A percentile compares a stretch with the other conserved stretches of the same genome.
phyloP scores from a whole-genome alignment of 1,140 invertebrate genomes.

The Leguminivora glycinivorella region DNA sequence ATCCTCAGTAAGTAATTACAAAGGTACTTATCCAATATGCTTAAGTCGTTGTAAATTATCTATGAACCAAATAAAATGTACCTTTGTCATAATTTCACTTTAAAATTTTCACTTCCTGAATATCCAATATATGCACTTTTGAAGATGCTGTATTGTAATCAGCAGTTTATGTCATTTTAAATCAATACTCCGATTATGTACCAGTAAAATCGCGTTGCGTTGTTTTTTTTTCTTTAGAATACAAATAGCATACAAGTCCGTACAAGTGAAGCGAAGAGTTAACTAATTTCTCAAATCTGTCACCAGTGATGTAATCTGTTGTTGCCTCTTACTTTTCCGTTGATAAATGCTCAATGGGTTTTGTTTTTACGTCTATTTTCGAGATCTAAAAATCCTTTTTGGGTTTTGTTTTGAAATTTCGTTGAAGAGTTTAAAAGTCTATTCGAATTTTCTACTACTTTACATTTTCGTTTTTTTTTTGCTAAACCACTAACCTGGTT shows the following conservation, averaged over 20 bases:
- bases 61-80: too few relatives aligned
- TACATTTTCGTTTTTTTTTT: too few relatives aligned
- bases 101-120: too few relatives aligned
- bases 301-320: conserved; percentile 25
- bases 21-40: too few relatives aligned
- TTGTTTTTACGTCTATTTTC: not conserved
- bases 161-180: not conserved
- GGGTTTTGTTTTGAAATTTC: too few relatives aligned
- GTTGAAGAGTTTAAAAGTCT: too few relatives aligned
- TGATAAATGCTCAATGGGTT: not conserved
- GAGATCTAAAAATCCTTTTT: too few relatives aligned
- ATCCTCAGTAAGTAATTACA: too few relatives aligned
- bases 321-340: conserved; percentile 20
- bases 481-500: too few relatives aligned
- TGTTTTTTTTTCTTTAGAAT: not conserved
- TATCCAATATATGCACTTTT: not conserved
- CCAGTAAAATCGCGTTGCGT: not conserved
- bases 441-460: too few relatives aligned
- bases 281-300: conserved; percentile 25
- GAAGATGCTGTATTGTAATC: too few relatives aligned
- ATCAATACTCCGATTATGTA: not conserved
- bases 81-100: too few relatives aligned
- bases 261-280: conserved; percentile 16
- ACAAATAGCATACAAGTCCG: conserved; percentile 11
- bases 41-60: not conserved